phyloP scores from a whole-genome alignment of 2,797 vertebrate genomes.

The Morus bassanus region DNA sequence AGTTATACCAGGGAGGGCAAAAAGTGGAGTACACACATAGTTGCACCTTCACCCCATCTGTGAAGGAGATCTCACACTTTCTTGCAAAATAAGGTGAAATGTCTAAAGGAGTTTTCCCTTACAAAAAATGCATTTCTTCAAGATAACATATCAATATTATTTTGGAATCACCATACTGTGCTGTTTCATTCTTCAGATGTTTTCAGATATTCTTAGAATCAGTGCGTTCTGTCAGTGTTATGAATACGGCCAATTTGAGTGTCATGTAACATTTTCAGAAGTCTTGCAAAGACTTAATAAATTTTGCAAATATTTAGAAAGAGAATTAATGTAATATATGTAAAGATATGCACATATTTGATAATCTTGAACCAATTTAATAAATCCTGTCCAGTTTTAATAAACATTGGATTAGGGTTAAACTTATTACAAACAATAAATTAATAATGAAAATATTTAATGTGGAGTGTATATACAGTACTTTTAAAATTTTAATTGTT shows the following conservation, averaged over 20 bases:
- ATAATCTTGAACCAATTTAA: constrained; percentile 79
- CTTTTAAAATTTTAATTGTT: constrained; percentile 36
- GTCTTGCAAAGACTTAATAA: constrained; percentile 76
- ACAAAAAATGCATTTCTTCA: neutral
- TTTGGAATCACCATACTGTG: neutral
- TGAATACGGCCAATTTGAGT: neutral
- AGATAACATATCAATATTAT: neutral
- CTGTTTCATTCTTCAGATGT: neutral
- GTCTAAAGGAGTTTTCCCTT: neutral
- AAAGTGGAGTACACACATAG: neutral
- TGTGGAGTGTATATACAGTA: constrained; percentile 36
- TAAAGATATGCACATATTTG: constrained; percentile 81
- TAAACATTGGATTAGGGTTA: constrained; percentile 79
- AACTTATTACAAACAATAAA: constrained; percentile 75
- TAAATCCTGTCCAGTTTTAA: constrained; percentile 79
- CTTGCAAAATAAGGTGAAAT: neutral
- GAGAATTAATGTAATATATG: constrained; percentile 78
- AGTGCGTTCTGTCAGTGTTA: neutral
- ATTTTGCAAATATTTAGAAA: constrained; percentile 82
- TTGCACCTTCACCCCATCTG: neutral
- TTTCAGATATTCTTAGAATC: neutral
- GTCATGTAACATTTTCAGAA: constrained; percentile 58
- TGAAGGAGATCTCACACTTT: neutral
- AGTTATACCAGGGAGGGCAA: neutral
- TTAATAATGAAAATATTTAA: constrained; percentile 75